Percentiles rank a stretch among this genome's conserved stretches.
Conservation (phyloP, 2,113 vertebrate genomes). For the Petroica traversi region DNA sequence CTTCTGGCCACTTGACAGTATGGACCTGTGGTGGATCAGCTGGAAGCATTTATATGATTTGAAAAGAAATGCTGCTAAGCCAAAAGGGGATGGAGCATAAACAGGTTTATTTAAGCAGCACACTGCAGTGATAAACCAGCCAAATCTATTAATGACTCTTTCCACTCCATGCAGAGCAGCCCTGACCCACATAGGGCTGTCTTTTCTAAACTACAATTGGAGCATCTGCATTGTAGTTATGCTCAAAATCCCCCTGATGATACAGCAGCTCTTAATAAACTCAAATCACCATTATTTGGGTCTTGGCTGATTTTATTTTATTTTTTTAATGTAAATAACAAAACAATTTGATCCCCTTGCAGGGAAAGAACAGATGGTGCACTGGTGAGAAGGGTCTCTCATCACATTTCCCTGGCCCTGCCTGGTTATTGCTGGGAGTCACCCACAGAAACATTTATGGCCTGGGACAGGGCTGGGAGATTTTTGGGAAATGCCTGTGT, state of each 20-base stretch:
- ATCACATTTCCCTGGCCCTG: background rate
- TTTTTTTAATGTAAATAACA: slow-evolving; percentile 4
- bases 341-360: background rate
- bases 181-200: background rate
- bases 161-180: background rate
- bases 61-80: background rate
- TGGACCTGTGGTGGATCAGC: background rate
- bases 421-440: background rate
- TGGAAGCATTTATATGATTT: background rate
- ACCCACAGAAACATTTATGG: background rate
- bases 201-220: background rate
- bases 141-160: background rate
- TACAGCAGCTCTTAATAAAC: background rate
- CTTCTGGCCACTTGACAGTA: background rate
- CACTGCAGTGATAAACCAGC: background rate
- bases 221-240: background rate
- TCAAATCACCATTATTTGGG: background rate
- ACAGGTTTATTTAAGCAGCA: background rate
- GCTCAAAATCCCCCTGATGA: background rate
- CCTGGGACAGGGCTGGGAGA: background rate
- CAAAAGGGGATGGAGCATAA: background rate
- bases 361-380: slow-evolving; percentile 39
- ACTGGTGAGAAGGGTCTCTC: slow-evolving; percentile 3
- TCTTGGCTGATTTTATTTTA: background rate
- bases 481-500: background rate